Evolutionary conservation across 2,888 invertebrate species (phyloP), one percentile per base, ranked within the genome.

Genomic region (Pristionchus entomophagus): DNA sequence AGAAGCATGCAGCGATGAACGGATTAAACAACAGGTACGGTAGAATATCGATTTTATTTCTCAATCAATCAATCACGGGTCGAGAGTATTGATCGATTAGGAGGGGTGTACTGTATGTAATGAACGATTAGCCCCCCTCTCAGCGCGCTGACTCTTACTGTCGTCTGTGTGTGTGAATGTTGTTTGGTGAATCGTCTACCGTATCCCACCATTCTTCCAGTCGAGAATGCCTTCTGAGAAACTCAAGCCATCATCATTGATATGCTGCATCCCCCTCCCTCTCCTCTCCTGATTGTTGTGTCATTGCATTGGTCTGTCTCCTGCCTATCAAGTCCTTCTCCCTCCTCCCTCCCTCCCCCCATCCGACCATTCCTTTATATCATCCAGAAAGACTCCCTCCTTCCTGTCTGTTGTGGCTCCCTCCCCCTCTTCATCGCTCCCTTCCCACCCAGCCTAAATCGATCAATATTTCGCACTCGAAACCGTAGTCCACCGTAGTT

Each of bases 1-100:
- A 84, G 84, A 84, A 84, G 49, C 84, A 84, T 19, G 49, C 65
- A 12, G 84, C 84, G 38, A 56, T 56, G 65, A 84, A 84, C 32
- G 84, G 84, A 84, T n/a, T 84, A 49, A 35, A 45, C 65, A 35
- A 45, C 65, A 45, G 84, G 84, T 84, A 80, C 78, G 51, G 78
- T 80, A 51, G 49, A 19, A 51, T 51, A 49, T 78, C n/a, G 45
- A 51, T 80, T 14, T n/a, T n/a, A n/a, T n/a, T n/a, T n/a, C n/a
- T n/a, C n/a, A n/a, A n/a, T n/a, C 10, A 10, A 45, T 77, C 29
- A n/a, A 32, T n/a, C 41, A 69, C 69, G 69, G 69, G 69, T 69
- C 69, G 69, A 69, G 73, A 73, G 26, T 73, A 73, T 73, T 73
- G 73, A 41, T 73, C 41, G 73, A 73, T 73, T 73, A 73, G 73